Conservation (phyloP, 2,113 vertebrate genomes). For the Hyaena hyaena region DNA sequence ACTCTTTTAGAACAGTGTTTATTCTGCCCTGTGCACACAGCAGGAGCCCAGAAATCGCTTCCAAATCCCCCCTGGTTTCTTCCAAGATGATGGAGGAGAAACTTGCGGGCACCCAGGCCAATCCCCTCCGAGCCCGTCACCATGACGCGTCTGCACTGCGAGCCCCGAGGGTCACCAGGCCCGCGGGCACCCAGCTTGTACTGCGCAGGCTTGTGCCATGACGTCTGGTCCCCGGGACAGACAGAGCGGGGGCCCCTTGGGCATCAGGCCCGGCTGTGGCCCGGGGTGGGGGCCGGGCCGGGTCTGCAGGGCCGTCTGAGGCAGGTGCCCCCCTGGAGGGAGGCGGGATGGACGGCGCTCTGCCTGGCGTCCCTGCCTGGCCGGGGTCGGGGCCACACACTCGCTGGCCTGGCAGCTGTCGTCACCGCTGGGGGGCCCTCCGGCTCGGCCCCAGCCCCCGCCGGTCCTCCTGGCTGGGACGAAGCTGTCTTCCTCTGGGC, state of each 20-base stretch:
- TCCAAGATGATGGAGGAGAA: slow-evolving; percentile 54
- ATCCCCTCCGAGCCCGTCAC: rapidly evolving
- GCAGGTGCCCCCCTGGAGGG: slow-evolving; percentile 63
- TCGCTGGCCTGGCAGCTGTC: slow-evolving; percentile 72
- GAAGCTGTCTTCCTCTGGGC: slow-evolving; percentile 5
- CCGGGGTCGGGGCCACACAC: not conserved
- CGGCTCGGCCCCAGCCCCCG: not conserved
- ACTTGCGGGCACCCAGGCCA: not conserved
- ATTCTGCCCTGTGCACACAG: not conserved
- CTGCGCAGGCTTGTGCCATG: no score
- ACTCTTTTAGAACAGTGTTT: slow-evolving; percentile 59
- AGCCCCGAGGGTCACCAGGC: rapidly evolving
- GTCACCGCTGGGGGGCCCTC: slow-evolving; percentile 1
- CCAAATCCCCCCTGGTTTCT: slow-evolving; percentile 11
- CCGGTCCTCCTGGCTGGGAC: not conserved
- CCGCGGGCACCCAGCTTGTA: rapidly evolving
- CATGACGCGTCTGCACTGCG: rapidly evolving
- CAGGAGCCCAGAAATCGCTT: slow-evolving; percentile 49
- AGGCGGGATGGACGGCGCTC: slow-evolving; percentile 37
- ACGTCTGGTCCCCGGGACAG: rapidly evolving
- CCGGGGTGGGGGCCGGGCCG: not conserved
- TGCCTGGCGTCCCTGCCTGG: slow-evolving; percentile 36
- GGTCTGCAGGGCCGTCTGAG: not conserved
- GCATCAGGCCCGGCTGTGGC: rapidly evolving
- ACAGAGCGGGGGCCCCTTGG: rapidly evolving